Evolutionary conservation across 1,140 invertebrate species (phyloP), one percentile per base, ranked within the genome.

Genomic region (Akabosia matsudoensis): DNA sequence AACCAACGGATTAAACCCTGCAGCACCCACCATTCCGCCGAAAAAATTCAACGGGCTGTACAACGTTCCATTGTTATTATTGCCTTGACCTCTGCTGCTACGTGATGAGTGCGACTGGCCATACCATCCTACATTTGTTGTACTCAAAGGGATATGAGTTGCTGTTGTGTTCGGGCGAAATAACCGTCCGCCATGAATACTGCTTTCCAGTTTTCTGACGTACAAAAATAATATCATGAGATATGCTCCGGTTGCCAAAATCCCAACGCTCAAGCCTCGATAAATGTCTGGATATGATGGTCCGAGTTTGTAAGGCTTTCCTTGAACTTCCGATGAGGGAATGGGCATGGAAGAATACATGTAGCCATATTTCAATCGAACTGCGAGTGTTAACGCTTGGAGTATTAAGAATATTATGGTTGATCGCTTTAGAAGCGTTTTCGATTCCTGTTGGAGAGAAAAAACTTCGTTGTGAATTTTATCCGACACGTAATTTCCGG

Each of bases 1-100:
- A 28, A 67, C 61, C 10, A 67, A n/a, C 28, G 61, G 61, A n/a
- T 67, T 67, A 31, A 67, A 67, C 10, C 61, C 61, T 7, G 26
- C 28, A 13, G 61, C 61, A 30, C 61, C 61, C 61, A 67, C 10
- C 1, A 67, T 30, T 30, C 61, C 61, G 3, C 61, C 61, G 28
- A 67, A 67, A 67, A 67, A 67, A n/a, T 67, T 67, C 61, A 67
- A n/a, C 30, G 61, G 61, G 22, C 61, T 67, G 61, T 67, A 67
- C 61, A 67, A n/a, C 30, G 61, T 31, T 7, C 61, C 28, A 31
- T 30, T 67, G n/a, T 7, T 30, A 67, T 30, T 67, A 22, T 31
- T 67, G 4, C 30, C 22, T 2, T 31, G 3, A 67, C 30, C 30
- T 28, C 30, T 28, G 3, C 3, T 10, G 7, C 28, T 4, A 1